phyloP scores from a whole-genome alignment of 2,797 vertebrate genomes.

The Sebastes flavidus region DNA sequence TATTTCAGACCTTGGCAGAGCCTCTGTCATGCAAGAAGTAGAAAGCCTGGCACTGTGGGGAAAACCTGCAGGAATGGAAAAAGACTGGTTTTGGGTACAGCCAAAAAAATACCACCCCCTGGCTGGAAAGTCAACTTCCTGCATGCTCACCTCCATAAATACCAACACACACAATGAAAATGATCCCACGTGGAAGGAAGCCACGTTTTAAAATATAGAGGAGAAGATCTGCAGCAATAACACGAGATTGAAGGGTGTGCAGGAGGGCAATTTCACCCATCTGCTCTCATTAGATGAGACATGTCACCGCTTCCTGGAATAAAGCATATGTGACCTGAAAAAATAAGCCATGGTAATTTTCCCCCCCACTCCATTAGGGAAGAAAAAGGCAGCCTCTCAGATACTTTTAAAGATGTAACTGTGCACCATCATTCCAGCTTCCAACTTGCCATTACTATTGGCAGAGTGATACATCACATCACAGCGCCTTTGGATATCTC shows the following conservation, averaged over 20 bases:
- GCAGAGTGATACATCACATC: constrained; percentile 62
- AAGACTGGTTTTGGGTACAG: constrained; percentile 6
- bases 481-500: constrained; percentile 46
- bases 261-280: background rate
- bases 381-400: constrained; percentile 13
- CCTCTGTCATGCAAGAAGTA: constrained; percentile 62
- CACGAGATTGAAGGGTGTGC: background rate
- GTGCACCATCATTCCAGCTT: constrained; percentile 42
- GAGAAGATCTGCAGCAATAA: background rate
- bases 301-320: constrained; percentile 22
- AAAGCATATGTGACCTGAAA: background rate
- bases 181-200: background rate
- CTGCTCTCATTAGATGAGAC: constrained; percentile 28
- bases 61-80: constrained; percentile 12
- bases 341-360: background rate
- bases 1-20: constrained; percentile 69
- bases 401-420: constrained; percentile 41
- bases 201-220: background rate
- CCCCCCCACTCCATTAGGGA: constrained; percentile 5
- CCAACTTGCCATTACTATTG: constrained; percentile 47
- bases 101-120: background rate
- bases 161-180: background rate
- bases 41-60: constrained; percentile 14
- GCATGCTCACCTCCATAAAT: constrained; percentile 10
- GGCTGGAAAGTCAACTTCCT: constrained; percentile 4